Conservation (phyloP, 2,797 vertebrate genomes). For the Macropodus opercularis region DNA sequence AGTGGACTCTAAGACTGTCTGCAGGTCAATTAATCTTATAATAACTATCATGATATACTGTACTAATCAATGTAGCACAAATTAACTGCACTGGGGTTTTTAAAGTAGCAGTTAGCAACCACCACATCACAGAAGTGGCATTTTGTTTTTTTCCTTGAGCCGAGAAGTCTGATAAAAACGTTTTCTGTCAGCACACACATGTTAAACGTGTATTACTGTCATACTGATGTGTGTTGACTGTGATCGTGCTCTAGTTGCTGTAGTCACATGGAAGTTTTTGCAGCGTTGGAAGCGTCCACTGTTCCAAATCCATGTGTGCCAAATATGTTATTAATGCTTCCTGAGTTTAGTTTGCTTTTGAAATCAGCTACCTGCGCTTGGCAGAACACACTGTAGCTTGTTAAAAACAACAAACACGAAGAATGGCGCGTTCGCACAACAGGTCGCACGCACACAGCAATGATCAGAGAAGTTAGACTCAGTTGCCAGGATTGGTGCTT, state of each 20-base stretch:
- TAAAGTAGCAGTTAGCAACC: not conserved
- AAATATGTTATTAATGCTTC: slow-evolving; percentile 69
- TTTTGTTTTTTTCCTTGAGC: slow-evolving; percentile 18
- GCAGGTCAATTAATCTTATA: not conserved
- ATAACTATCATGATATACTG: too few species aligned
- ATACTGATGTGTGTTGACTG: slow-evolving; percentile 15
- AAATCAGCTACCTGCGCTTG: slow-evolving; percentile 68
- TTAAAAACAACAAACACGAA: slow-evolving; percentile 46
- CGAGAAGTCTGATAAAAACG: slow-evolving; percentile 3
- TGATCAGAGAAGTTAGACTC: slow-evolving; percentile 61
- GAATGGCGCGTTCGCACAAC: slow-evolving; percentile 10
- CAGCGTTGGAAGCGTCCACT: slow-evolving; percentile 32
- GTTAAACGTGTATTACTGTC: slow-evolving; percentile 29
- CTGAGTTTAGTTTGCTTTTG: slow-evolving; percentile 63
- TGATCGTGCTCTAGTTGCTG: slow-evolving; percentile 20
- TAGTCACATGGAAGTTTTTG: slow-evolving; percentile 31
- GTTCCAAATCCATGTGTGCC: slow-evolving; percentile 33
- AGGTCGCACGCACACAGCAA: slow-evolving; percentile 22
- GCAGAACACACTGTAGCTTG: slow-evolving; percentile 38
- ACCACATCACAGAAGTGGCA: not conserved
- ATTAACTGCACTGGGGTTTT: too few species aligned
- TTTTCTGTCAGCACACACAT: slow-evolving; percentile 1
- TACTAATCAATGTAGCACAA: too few species aligned
- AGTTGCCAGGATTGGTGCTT: slow-evolving; percentile 68
- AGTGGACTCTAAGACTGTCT: too few species aligned